Base-by-base conservation (phyloP, 2,113 vertebrate species). In the Anoura caudifer region DNA sequence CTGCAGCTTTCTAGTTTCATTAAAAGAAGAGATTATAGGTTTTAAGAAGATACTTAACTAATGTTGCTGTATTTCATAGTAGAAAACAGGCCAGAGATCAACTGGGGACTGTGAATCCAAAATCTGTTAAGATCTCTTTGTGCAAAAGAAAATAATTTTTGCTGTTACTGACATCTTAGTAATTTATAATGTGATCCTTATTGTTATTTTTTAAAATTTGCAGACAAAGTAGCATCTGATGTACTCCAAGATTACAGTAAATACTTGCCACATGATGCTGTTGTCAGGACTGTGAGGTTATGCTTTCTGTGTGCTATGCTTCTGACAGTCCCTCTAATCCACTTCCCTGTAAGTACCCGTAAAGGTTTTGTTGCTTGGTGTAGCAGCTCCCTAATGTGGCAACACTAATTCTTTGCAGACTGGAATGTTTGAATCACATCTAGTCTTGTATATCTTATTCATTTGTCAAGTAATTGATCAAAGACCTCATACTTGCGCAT, bases 291-390 rank as follows among this genome's bases (percentile, higher is more conserved):
- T 22, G 99, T 99, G 81, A 99, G 99, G 90, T 92, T 99, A n/a
- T 99, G 99, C 95, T 98, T 99, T 69, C 98, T 99, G 4, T 96
- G 99, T 45, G 98, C 99, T 17, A 99, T 99, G 97, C 97, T 99
- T 95, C 91, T 99, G 92, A 99, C 99, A 3, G 99, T 99, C 7
- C 99, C 99, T 4, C 99, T 99, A 6, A 99, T 99, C 97, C 99
- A 99, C 95, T 99, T 99, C 97, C 99, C 99, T 41, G 99, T 99
- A 97, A 99, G 99, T 99, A 87, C 72, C 95, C 77, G 83, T 93
- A 33, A 87, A 54, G 0, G 7, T 92, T 95, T 94, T 89, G 90
- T 82, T 94, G 95, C 96, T 97, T 86, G 72, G 93, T 70, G 17
- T 91, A 91, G 94, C 82, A 50, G 43, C 95, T 97, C 83, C 93